Percentiles rank a stretch among this genome's conserved stretches.
phyloP scores from a whole-genome alignment of 2,113 vertebrate genomes.

The Pteropus alecto region DNA sequence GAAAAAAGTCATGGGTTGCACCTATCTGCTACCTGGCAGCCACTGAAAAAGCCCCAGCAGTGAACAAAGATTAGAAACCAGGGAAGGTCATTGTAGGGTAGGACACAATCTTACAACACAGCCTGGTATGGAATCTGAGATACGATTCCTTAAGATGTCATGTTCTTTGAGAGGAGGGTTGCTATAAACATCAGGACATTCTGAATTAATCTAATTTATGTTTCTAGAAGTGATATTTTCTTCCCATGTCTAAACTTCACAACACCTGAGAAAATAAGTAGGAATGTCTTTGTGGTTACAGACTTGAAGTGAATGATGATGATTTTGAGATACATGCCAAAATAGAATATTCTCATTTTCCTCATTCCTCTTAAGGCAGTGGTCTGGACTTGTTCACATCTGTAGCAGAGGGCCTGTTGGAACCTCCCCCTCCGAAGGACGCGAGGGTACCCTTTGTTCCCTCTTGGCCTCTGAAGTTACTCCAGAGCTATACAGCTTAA shows the following conservation, averaged over 20 bases:
- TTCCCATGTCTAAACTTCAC: neutral
- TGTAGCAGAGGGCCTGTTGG: neutral
- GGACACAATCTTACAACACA: neutral
- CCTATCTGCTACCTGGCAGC: neutral
- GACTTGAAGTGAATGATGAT: constrained; percentile 12
- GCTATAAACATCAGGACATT: neutral
- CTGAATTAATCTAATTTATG: neutral
- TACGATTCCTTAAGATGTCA: neutral
- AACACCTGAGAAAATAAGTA: constrained; percentile 34
- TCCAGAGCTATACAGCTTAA: neutral
- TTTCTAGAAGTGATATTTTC: constrained; percentile 26
- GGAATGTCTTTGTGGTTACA: neutral
- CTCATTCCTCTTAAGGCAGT: neutral
- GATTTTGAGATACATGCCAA: neutral
- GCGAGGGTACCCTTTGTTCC: neutral
- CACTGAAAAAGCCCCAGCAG: neutral
- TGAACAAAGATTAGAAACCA: neutral
- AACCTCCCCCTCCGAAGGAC: neutral
- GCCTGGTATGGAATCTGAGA: neutral
- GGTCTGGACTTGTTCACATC: neutral
- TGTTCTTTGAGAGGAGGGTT: neutral
- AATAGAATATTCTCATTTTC: neutral
- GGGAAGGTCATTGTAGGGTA: accelerated
- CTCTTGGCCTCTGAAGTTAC: neutral
- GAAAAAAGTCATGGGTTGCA: neutral